Base-by-base conservation (phyloP, 2,113 vertebrate genomes). In the Triplophysa tibetana region DNA sequence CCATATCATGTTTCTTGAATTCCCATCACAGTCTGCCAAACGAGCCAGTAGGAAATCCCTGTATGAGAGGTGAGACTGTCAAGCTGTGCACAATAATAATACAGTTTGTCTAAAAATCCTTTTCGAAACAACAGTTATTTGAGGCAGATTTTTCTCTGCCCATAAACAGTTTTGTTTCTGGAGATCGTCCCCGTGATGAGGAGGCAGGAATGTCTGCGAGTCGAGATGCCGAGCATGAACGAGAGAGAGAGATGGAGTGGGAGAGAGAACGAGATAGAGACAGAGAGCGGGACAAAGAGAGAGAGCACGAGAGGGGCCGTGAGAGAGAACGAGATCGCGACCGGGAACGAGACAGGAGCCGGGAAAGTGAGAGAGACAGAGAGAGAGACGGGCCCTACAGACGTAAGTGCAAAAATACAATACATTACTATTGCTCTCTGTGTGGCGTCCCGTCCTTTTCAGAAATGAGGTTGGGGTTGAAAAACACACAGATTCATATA, bases 1-100 rank as follows among this genome's bases (percentile, higher is more conserved):
- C 7, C 50, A 52, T 45, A 12, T 45, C 43, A 56, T 75, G 1
- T 70, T 70, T 81, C 16, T 73, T 10, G 50, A 52, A 79, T 84
- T 85, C 12, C 58, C 73, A 9, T 86, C 90, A 8, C 82, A 96
- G 95, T 89, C 92, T 24, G 92, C 90, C 77, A 95, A 94, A 86
- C 92, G 96, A 81, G 89, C 90, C n/a, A 93, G 94, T 19, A 94
- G 95, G 86, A 97, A 96, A 78, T 92, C 92, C 68, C 89, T 97
- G 4, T 96, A 97, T 69, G 95, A 97, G 80, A 96, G 95, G 96
- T 97, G 89, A 91, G 87, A 62, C 12, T 4, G 50, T 17, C 50
- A 54, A 17, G 48, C 43, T 66, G 12, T 21, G 17, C 38, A 41
- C 52, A 58, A 4, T 2, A 21, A 5, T 2, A 66, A 48, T 21